Evolutionary conservation across 1,140 invertebrate genomes (phyloP), one percentile per base, ranked within the genome.

Genomic region (Cotesia typhae): DNA sequence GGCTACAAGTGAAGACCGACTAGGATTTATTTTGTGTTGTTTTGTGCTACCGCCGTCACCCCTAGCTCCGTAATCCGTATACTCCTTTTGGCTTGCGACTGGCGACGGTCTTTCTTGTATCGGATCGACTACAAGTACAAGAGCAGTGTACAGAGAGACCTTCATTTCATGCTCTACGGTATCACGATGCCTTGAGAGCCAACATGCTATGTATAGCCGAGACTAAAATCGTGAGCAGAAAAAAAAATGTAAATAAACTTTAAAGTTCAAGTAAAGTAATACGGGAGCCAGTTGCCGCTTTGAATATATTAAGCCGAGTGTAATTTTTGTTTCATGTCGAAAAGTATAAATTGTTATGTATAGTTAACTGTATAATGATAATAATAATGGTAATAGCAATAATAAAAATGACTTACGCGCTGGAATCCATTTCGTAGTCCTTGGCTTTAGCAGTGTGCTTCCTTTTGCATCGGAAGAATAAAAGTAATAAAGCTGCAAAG

Each of bases 361-460:
- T 59, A 17, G 17, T 20, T 14, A 5, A 55, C 47, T 52, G 47
- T 55, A 55, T 55, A 10, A 10, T 47, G 10, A 47, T 47, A 47
- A 47, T 10, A 47, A 10, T 47, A 9, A 47, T 47, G 10, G 41
- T 6, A 47, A 47, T 47, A 47, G 41, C 10, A 47, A 47, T 47
- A 6, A 38, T 65, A 60, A 51, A 53, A 61, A 69, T 68, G 65
- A 87, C 89, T 87, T 87, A 90, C 88, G 88, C 85, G 75, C 89
- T 88, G 0, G 94, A 92, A 81, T 95, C 94, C 92, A 95, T 94
- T 87, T 96, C 94, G 83, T 95, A 95, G 82, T 96, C 94, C 85
- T 96, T 97, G 74, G 93, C 92, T 81, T 95, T 94, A 82, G 95
- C 94, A 61, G 91, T 92, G 82, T 94, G 93, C 78, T 92, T 93